Evolutionary conservation across 2,888 invertebrate species (phyloP).

Genomic region (Polydrusus tereticollis): DNA sequence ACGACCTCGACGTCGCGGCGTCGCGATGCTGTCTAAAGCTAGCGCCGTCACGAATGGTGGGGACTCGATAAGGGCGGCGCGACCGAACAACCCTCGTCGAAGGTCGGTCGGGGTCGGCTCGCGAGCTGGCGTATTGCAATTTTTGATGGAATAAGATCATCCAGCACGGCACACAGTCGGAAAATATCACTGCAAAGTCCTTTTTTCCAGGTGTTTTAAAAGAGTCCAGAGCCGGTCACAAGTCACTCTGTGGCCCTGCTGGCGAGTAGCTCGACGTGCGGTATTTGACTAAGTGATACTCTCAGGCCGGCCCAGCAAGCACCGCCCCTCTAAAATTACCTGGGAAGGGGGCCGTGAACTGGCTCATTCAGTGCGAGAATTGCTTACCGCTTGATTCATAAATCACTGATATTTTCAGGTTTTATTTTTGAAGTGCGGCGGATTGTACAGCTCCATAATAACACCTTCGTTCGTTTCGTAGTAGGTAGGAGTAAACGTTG

Average conservation of each 20-base stretch:
- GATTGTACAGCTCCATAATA: constrained; percentile 38
- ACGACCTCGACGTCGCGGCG: constrained; percentile 67
- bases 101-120: constrained; percentile 62
- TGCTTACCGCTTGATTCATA: constrained; percentile 63
- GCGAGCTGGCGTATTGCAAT: constrained; percentile 58
- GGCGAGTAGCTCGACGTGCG: constrained; percentile 59
- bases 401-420: constrained; percentile 63
- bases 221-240: constrained; percentile 42
- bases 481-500: constrained; percentile 15
- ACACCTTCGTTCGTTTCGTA: constrained; percentile 35
- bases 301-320: constrained; percentile 63
- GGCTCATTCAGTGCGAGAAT: constrained; percentile 65
- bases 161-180: constrained; percentile 40
- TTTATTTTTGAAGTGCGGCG: constrained; percentile 42
- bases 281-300: constrained; percentile 66
- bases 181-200: constrained; percentile 45
- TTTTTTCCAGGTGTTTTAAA: constrained; percentile 39
- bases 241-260: constrained; percentile 51
- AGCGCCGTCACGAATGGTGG: constrained; percentile 65
- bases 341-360: constrained; percentile 60
- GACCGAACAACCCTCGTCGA: constrained; percentile 65
- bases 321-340: constrained; percentile 65
- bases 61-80: constrained; percentile 66
- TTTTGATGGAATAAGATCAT: constrained; percentile 53
- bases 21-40: constrained; percentile 67